These are phyloP conservation scores for Ricordea florida DNA, from an alignment of 92 coral and sea anemone species.

Conservation along the genomic window DNA sequence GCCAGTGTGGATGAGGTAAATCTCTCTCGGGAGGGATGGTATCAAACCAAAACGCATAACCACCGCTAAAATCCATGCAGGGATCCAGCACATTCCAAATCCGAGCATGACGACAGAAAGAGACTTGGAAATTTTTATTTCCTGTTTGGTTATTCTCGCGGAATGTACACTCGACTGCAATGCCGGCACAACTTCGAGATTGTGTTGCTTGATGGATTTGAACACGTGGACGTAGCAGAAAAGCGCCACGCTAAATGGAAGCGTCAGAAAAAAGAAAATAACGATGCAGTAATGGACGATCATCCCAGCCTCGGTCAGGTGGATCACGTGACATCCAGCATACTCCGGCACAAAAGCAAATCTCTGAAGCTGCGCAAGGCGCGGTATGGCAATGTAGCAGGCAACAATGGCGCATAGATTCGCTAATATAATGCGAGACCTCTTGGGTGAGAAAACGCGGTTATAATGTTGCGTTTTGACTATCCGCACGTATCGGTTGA, in stretches of 20 bases:
- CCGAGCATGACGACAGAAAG: conserved; percentile 15
- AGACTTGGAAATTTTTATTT: conserved; percentile 18
- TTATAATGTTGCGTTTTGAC: not conserved
- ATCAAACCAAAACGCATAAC: conserved; percentile 22
- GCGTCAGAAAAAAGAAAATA: not conserved
- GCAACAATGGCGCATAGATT: not conserved
- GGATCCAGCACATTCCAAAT: conserved; percentile 48
- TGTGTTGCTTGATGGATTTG: not conserved
- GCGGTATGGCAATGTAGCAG: not conserved
- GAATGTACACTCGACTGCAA: not conserved
- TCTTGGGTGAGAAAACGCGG: not conserved
- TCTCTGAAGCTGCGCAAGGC: not conserved
- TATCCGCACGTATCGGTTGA: conserved; percentile 26
- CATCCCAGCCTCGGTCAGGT: not conserved
- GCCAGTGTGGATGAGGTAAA: conserved; percentile 6
- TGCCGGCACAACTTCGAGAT: conserved; percentile 2
- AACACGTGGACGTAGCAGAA: conserved; percentile 13
- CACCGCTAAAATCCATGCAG: conserved; percentile 36
- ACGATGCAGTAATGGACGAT: conserved; percentile 12
- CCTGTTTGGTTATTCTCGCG: conserved; percentile 9
- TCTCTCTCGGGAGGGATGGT: conserved; percentile 2
- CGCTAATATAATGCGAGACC: not conserved
- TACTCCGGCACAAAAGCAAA: conserved; percentile 12
- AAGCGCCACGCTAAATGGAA: conserved; percentile 7
- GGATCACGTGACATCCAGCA: conserved; percentile 15